Conservation (phyloP, 2,113 vertebrate species). For the Grammatotria lemairii region DNA sequence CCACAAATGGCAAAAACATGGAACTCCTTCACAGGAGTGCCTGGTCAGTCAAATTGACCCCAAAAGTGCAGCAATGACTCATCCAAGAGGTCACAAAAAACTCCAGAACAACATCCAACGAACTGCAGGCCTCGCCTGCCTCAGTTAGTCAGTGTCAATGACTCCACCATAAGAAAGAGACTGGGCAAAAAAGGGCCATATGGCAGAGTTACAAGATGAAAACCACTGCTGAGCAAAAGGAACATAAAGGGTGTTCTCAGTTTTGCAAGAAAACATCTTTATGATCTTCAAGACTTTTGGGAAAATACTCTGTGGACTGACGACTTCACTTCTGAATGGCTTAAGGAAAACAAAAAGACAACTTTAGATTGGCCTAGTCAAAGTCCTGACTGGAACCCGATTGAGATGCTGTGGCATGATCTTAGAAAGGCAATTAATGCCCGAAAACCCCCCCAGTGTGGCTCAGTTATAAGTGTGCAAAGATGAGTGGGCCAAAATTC, state of each 20-base stretch:
- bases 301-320: background rate
- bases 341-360: background rate
- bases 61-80: background rate
- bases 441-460: background rate
- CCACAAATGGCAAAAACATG: background rate
- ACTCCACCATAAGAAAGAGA: background rate
- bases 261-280: background rate
- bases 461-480: background rate
- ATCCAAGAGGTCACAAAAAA: background rate
- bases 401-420: background rate
- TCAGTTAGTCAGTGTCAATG: background rate
- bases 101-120: background rate
- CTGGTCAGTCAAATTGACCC: background rate
- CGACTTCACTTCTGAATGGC: accelerated
- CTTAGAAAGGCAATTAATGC: background rate
- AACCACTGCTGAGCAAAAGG: background rate
- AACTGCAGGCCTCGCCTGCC: background rate
- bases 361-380: background rate
- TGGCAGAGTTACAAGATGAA: background rate
- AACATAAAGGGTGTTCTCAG: background rate
- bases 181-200: background rate
- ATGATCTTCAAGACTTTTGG: background rate
- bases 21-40: background rate
- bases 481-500: background rate
- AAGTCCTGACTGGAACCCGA: background rate